Conservation (phyloP, 2,113 vertebrate species). For the Pogonocichla stellata region DNA sequence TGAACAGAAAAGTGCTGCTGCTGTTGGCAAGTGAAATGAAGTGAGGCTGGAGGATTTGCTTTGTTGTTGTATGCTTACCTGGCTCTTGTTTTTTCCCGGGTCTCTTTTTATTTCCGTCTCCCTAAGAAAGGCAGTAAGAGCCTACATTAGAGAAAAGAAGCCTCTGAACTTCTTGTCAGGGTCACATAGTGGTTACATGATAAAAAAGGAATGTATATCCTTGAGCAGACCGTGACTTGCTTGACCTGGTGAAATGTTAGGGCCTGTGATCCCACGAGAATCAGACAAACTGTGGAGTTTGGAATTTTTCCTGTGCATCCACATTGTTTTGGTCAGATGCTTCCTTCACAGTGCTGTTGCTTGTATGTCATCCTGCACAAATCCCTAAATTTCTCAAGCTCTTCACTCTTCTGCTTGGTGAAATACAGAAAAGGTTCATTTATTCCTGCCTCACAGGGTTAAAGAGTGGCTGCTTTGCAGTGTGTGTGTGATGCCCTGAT, state of each 20-base stretch:
- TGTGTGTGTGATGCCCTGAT: not conserved
- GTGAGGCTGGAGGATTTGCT: not conserved
- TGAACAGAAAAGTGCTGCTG: not conserved
- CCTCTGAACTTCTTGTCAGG: not conserved
- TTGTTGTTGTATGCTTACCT: not conserved
- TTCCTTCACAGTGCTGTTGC: not conserved
- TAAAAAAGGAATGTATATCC: conserved; percentile 47
- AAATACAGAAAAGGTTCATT: not conserved
- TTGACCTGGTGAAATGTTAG: conserved; percentile 28
- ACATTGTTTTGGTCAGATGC: not conserved
- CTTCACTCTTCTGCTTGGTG: not conserved
- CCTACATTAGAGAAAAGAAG: not conserved
- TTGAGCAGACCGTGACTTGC: not conserved
- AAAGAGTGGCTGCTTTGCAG: not conserved
- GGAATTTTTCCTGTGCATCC: not conserved
- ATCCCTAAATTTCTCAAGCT: not conserved
- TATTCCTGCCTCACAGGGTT: not conserved
- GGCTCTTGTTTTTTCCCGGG: not conserved
- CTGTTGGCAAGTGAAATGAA: not conserved
- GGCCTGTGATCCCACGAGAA: not conserved
- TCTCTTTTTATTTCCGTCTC: too few relatives aligned
- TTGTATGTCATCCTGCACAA: not conserved
- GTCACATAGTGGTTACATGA: conserved; percentile 4
- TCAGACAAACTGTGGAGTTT: not conserved
- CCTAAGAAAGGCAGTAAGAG: not conserved